phyloP scores from a whole-genome alignment of 2,888 invertebrate genomes.

The Trichacis sp. region DNA sequence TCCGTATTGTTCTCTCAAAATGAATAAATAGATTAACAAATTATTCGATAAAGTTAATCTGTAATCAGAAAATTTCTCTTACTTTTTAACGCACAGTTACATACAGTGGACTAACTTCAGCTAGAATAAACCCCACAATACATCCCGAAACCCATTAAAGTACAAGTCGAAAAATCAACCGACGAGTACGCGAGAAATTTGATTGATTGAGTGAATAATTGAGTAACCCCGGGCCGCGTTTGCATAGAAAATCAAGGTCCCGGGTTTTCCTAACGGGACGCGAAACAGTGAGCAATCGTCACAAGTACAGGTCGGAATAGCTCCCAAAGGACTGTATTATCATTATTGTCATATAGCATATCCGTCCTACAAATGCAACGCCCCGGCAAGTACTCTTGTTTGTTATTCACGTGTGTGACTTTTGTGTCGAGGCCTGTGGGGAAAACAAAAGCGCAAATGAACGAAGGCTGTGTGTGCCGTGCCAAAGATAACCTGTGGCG shows the following conservation, averaged over 20 bases:
- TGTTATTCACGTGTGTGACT: constrained; percentile 52
- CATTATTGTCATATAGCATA: constrained; percentile 42
- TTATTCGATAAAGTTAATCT: no score
- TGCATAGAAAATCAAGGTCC: constrained; percentile 31
- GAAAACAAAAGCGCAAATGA: constrained; percentile 7
- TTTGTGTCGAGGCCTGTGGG: constrained; percentile 7
- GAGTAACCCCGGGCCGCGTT: constrained; percentile 7
- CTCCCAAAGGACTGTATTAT: constrained; percentile 56
- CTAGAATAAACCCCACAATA: no score
- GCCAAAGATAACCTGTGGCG: constrained; percentile 49
- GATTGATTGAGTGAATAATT: not conserved
- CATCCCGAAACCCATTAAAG: no score
- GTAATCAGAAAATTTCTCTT: no score
- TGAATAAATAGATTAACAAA: no score
- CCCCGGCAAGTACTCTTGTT: constrained; percentile 51
- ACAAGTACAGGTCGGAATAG: constrained; percentile 48
- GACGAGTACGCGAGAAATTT: constrained; percentile 1
- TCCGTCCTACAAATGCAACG: constrained; percentile 29
- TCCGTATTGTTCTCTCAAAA: no score
- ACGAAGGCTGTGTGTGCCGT: constrained; percentile 23
- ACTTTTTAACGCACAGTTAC: no score
- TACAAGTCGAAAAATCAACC: no score
- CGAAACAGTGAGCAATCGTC: not conserved
- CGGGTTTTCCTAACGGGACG: constrained; percentile 6
- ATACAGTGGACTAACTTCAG: no score